These are phyloP conservation scores for Tyto alba DNA, from an alignment of 2,113 vertebrate genomes.

Conservation along the genomic window DNA sequence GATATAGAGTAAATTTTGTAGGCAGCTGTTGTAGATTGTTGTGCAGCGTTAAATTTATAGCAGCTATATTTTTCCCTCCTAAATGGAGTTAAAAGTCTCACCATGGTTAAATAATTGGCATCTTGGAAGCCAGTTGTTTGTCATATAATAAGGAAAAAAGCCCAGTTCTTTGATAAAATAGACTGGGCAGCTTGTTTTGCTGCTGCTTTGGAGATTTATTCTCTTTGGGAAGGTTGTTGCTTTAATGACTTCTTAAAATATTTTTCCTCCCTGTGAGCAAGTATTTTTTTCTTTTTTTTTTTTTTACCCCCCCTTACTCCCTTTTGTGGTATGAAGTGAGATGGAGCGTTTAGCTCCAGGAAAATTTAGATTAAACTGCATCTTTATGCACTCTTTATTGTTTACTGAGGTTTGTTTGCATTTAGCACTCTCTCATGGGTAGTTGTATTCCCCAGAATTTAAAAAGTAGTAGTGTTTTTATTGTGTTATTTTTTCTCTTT, in stretches of 20 bases:
- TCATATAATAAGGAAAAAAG: background rate
- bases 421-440: background rate
- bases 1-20: background rate
- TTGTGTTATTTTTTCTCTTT: background rate
- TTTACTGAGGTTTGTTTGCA: slow-evolving; percentile 21
- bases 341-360: background rate
- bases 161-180: background rate
- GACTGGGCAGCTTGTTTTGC: background rate
- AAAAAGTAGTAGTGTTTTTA: background rate
- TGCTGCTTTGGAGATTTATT: slow-evolving; percentile 13
- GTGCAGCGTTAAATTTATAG: background rate
- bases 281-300: background rate
- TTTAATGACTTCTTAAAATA: slow-evolving; percentile 29
- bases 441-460: background rate
- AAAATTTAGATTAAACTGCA: slow-evolving; percentile 3
- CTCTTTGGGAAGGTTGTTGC: background rate
- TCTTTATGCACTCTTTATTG: slow-evolving; percentile 1
- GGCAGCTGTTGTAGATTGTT: background rate
- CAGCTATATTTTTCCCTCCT: background rate
- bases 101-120: slow-evolving; percentile 11
- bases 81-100: slow-evolving; percentile 11
- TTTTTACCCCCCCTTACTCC: background rate
- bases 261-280: background rate
- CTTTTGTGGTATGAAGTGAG: background rate
- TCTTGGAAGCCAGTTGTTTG: background rate